Base-by-base conservation (phyloP, 2,113 vertebrate species). In the Salvator merianae region DNA sequence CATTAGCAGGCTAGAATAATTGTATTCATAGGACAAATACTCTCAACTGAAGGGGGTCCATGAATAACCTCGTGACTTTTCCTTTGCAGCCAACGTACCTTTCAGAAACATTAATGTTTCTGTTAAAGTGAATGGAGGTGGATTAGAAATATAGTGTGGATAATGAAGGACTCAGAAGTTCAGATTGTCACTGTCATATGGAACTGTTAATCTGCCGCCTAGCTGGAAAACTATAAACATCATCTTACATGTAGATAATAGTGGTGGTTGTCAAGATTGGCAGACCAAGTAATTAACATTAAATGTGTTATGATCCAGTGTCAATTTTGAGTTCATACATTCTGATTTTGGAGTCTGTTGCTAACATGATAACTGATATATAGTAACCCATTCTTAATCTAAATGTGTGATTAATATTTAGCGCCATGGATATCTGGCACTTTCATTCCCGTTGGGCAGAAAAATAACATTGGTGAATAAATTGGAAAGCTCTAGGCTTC, bases 381-480 rank as follows among this genome's bases (percentile, higher is more conserved):
- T 68, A 66, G 47, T 7, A 70, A 65, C 9, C 53, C 75, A 89
- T 40, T 92, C 92, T 86, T 68, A 82, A 10, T 86, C 13, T 84
- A 83, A 59, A 81, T 86, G 1, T 32, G 30, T 90, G 79, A 84
- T 71, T 87, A 82, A 43, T 84, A 84, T 91, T 92, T 93, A 86
- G 73, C 59, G 88, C 22, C 5, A 78, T 43, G 3, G 12, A 16
- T 73, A 76, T 53, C 18, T 91, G 70, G 76, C 88, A 66, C 34
- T 91, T 94, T 94, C 71, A 70, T 69, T 89, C 40, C 82, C 79
- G 2, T 87, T 91, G 82, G n/a, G 90, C 63, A 78, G 82, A 50
- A 90, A 88, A 92, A 93, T 89, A 87, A 94, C 90, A 66, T 91
- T 87, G 86, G 47, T 71, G 89, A 84, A 93, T 93, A 88, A 90